A percentile compares a stretch with the other conserved stretches of the same genome.
phyloP scores from a whole-genome alignment of 2,797 vertebrate genomes.

The Caiman crocodilus region DNA sequence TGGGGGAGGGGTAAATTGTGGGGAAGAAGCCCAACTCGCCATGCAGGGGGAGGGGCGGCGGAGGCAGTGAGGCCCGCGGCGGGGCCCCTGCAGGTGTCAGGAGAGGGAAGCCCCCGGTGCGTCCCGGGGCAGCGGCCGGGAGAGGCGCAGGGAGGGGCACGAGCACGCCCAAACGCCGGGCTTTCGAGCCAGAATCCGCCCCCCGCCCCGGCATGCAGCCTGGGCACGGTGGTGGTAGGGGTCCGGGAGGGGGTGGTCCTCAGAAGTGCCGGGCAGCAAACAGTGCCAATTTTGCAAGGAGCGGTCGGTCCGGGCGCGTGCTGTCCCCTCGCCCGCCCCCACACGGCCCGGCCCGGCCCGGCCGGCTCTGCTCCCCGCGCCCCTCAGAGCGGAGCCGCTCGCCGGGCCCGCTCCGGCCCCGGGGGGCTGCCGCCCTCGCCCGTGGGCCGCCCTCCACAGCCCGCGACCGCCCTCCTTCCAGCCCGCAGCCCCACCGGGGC shows the following conservation, averaged over 20 bases:
- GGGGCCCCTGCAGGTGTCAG: background rate
- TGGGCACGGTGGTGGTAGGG: background rate
- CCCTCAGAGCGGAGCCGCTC: no score
- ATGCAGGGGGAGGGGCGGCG: background rate
- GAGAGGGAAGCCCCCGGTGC: background rate
- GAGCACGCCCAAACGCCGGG: background rate
- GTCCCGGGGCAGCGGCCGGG: background rate
- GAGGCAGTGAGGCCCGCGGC: background rate
- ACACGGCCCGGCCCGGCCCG: background rate
- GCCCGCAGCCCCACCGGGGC: background rate
- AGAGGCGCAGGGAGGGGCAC: accelerated
- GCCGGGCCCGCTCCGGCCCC: background rate
- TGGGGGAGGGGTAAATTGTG: background rate
- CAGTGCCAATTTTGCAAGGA: constrained; percentile 35
- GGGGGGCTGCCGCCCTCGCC: no score
- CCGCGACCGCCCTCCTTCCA: background rate
- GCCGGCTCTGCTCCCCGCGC: background rate
- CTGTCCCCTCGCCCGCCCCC: background rate
- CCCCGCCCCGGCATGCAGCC: background rate
- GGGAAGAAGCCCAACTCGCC: accelerated
- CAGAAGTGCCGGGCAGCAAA: background rate
- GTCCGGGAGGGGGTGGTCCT: background rate
- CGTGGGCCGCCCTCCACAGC: background rate
- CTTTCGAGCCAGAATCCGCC: background rate
- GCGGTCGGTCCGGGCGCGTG: background rate